Evolutionary conservation across 2,113 vertebrate genomes (phyloP), one percentile per base, ranked within the genome.

Genomic region (Crotalus viridis): DNA sequence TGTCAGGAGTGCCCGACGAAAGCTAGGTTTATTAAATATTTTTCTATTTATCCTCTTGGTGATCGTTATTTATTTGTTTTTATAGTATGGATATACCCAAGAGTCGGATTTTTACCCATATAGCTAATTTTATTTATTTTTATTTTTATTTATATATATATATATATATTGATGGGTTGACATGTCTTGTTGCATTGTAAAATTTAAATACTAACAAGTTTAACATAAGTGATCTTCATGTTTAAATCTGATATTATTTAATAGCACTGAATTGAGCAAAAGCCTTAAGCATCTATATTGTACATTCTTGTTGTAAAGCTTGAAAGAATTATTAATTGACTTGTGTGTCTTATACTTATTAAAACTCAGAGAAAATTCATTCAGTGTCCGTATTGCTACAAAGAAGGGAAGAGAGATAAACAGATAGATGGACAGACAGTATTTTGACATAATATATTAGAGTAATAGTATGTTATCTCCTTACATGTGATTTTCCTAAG

Each of bases 111-210:
- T 39, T 39, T 39, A 39, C 39, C 39, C 39, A 39, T 39, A 39
- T 39, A 39, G 39, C 39, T 39, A 39, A 39, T 39, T 39, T 39
- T 39, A 39, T 39, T 39, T 39, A 39, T 39, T 2, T 39, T 39
- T 39, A 39, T 39, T 39, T 39, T 2, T 39, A 39, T 39, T 39
- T 39, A 93, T 93, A 39, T 48, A 56, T 88, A 64, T n/a, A 52
- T 9, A 91, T 54, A 98, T 88, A 64, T n/a, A 52, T 54, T 43
- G 15, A 39, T 91, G 39, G n/a, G 13, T 93, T 91, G 15, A 0
- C 13, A 57, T 92, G 59, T 3, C 91, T 3, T 48, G 91, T 57
- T 85, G 90, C 28, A 52, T 21, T 95, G 61, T 93, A 86, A 96
- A 90, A 43, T 81, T 81, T 21, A 61, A 91, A 48, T 22, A 6